Conservation (phyloP, 2,888 invertebrate genomes). For the Nematopogon swammerdamellus region DNA sequence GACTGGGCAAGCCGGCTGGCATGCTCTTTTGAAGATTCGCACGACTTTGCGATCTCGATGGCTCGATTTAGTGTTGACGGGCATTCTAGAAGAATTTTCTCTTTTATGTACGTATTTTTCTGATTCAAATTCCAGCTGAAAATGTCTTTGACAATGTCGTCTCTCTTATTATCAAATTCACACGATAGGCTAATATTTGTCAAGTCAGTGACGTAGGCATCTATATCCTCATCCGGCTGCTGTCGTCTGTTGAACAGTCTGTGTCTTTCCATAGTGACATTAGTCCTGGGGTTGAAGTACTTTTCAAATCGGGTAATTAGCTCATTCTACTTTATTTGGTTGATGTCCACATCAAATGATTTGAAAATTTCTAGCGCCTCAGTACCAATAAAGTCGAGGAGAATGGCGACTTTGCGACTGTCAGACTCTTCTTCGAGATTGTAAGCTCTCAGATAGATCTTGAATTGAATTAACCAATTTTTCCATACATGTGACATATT, state of each 20-base stretch:
- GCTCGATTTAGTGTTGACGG: not conserved
- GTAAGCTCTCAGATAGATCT: not conserved
- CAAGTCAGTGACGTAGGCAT: conserved; percentile 2
- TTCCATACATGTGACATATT: not conserved
- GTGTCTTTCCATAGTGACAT: conserved; percentile 10
- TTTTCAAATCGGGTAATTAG: conserved; percentile 4
- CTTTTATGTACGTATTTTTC: no score
- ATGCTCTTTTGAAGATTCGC: not conserved
- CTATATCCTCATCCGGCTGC: no score
- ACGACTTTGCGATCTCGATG: no score
- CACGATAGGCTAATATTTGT: not conserved
- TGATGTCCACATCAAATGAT: conserved; percentile 6
- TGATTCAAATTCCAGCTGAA: not conserved
- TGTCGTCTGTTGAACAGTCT: conserved; percentile 9
- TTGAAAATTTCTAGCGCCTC: conserved; percentile 8
- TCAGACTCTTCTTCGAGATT: not conserved
- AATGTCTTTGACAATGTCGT: no score
- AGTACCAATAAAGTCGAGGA: not conserved
- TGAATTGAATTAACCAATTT: not conserved
- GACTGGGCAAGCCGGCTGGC: not conserved
- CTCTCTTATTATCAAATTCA: not conserved
- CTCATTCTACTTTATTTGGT: conserved; percentile 1
- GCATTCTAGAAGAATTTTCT: not conserved
- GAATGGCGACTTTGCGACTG: not conserved
- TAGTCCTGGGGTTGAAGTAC: conserved; percentile 8